Evolutionary conservation across 2,888 invertebrate species (phyloP).

Genomic region (Eulithis testata): DNA sequence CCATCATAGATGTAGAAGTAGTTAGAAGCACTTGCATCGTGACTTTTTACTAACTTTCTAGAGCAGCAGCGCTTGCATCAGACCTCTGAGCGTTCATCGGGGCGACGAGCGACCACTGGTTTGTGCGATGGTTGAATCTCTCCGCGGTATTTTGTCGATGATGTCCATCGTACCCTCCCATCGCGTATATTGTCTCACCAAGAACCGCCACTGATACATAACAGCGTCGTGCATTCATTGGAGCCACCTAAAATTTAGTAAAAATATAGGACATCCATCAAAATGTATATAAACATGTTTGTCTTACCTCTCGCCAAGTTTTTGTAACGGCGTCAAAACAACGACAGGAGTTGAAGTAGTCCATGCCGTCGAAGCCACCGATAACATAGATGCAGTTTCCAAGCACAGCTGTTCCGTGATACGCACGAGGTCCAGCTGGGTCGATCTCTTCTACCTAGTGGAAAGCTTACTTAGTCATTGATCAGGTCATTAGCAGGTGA

Average conservation of each 20-base stretch:
- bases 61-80: constrained; percentile 95
- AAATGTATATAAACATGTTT: background rate
- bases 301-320: constrained; percentile 90
- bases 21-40: background rate
- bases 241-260: constrained; percentile 84
- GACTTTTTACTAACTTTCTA: constrained; percentile 85
- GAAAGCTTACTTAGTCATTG: constrained; percentile 31
- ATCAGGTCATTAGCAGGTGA: background rate
- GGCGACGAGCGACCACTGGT: constrained; percentile 95
- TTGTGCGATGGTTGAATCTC: constrained; percentile 91
- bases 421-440: constrained; percentile 93
- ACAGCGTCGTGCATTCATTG: constrained; percentile 95
- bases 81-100: constrained; percentile 95
- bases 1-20: too few species aligned
- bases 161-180: constrained; percentile 95
- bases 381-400: constrained; percentile 94
- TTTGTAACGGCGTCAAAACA: constrained; percentile 94
- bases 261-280: background rate
- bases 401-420: constrained; percentile 96
- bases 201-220: constrained; percentile 94
- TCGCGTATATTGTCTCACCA: constrained; percentile 91
- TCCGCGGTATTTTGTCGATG: constrained; percentile 94
- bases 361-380: constrained; percentile 96
- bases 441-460: constrained; percentile 89
- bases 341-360: constrained; percentile 93